Evolutionary conservation across 2,888 invertebrate genomes (phyloP).

Genomic region (Drosophila infuscata): DNA sequence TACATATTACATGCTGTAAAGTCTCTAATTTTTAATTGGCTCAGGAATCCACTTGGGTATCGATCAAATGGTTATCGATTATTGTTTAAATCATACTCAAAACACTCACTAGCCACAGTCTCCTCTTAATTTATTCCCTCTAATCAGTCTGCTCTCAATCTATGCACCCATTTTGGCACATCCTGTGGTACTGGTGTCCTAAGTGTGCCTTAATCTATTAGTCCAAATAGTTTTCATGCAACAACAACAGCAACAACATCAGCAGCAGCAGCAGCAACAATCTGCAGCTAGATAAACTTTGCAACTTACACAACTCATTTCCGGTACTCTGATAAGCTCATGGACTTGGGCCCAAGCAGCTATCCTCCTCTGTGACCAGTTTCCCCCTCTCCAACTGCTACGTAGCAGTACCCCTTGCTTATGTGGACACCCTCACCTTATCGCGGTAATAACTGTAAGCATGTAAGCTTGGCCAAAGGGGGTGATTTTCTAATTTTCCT

Average conservation of each 20-base stretch:
- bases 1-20: neutral
- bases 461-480: constrained; percentile 80
- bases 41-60: neutral
- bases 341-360: constrained; percentile 20
- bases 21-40: neutral
- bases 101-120: neutral
- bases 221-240: constrained; percentile 37
- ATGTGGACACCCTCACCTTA: constrained; percentile 71
- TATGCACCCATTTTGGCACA: neutral
- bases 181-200: neutral
- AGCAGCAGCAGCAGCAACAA: constrained; percentile 13
- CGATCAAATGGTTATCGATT: neutral
- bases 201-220: constrained; percentile 30
- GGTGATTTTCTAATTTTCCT: constrained; percentile 80
- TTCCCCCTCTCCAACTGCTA: neutral
- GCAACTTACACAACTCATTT: constrained; percentile 78
- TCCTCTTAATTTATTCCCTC: neutral
- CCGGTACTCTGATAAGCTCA: constrained; percentile 71
- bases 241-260: neutral
- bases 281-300: constrained; percentile 56
- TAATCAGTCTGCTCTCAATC: constrained; percentile 1
- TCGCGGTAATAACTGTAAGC: constrained; percentile 80
- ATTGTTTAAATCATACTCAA: neutral
- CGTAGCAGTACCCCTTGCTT: neutral
- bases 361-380: constrained; percentile 3